These are phyloP conservation scores for Coelopa pilipes DNA, from an alignment of 2,888 invertebrate genomes.

Conservation along the genomic window DNA sequence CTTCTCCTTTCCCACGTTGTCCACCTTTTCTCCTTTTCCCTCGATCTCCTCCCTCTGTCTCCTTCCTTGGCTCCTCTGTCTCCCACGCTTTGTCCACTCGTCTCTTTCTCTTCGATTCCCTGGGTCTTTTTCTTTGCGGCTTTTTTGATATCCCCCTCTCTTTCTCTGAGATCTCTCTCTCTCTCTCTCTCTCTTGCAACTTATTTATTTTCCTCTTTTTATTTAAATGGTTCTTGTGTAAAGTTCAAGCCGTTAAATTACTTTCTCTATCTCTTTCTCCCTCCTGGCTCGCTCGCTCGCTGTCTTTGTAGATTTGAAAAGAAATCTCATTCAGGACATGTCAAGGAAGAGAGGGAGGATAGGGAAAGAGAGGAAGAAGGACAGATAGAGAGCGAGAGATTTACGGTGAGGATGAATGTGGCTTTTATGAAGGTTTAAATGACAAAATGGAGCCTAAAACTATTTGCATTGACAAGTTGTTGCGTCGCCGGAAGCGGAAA, in stretches of 20 bases:
- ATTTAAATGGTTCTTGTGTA: too few species aligned
- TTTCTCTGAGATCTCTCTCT: neutral
- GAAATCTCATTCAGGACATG: neutral
- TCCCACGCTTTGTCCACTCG: neutral
- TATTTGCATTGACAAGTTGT: conserved; percentile 49
- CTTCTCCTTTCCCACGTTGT: too few species aligned
- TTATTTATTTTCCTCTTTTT: neutral
- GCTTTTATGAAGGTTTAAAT: conserved; percentile 37
- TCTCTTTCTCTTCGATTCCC: neutral
- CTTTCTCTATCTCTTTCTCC: too few species aligned
- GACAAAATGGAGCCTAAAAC: conserved; percentile 48
- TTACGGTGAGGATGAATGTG: conserved; percentile 11
- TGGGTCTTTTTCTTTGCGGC: neutral
- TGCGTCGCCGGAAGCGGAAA: neutral
- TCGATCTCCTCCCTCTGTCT: too few species aligned
- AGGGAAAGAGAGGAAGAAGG: neutral
- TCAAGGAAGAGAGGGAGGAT: neutral
- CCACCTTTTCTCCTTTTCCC: too few species aligned
- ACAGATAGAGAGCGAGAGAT: neutral
- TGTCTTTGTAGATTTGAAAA: neutral
- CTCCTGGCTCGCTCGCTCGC: neutral
- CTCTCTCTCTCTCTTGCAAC: neutral
- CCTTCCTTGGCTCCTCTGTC: too few species aligned
- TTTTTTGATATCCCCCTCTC: too few species aligned
- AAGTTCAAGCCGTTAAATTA: too few species aligned